Conservation (phyloP, 2,888 invertebrate genomes). For the Epirrhoe tristata region DNA sequence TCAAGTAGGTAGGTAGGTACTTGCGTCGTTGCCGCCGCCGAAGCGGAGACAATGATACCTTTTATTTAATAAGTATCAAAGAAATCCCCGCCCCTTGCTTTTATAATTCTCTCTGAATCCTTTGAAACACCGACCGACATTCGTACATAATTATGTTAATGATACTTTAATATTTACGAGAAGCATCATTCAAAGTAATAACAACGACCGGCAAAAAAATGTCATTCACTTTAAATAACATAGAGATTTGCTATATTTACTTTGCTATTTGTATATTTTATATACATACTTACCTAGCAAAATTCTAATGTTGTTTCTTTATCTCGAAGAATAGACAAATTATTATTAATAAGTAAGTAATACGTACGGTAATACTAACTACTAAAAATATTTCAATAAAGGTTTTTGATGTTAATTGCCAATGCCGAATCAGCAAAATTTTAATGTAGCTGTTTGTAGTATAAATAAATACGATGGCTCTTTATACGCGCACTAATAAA, state of each 20-base stretch:
- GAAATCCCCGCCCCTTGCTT: conserved; percentile 60
- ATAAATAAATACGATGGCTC: too few relatives aligned
- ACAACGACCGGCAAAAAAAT: neutral
- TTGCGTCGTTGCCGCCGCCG: conserved; percentile 59
- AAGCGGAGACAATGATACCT: conserved; percentile 76
- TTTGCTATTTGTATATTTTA: too few relatives aligned
- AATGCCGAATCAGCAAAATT: too few relatives aligned
- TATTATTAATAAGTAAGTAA: too few relatives aligned
- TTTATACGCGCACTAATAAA: too few relatives aligned
- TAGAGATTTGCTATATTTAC: neutral
- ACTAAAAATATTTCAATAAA: too few relatives aligned
- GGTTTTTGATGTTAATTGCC: too few relatives aligned
- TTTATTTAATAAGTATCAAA: conserved; percentile 73
- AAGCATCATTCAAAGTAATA: conserved; percentile 15
- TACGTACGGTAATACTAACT: too few relatives aligned
- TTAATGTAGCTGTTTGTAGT: too few relatives aligned
- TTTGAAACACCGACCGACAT: conserved; percentile 40
- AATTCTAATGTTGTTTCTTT: too few relatives aligned
- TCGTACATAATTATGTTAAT: conserved; percentile 33
- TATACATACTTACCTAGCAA: too few relatives aligned
- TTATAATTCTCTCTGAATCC: conserved; percentile 56
- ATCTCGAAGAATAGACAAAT: too few relatives aligned
- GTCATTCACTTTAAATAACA: neutral
- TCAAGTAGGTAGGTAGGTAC: conserved; percentile 71
- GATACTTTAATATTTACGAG: conserved; percentile 30